phyloP scores from a whole-genome alignment of 2,113 vertebrate genomes.

The Pangasianodon hypophthalmus region DNA sequence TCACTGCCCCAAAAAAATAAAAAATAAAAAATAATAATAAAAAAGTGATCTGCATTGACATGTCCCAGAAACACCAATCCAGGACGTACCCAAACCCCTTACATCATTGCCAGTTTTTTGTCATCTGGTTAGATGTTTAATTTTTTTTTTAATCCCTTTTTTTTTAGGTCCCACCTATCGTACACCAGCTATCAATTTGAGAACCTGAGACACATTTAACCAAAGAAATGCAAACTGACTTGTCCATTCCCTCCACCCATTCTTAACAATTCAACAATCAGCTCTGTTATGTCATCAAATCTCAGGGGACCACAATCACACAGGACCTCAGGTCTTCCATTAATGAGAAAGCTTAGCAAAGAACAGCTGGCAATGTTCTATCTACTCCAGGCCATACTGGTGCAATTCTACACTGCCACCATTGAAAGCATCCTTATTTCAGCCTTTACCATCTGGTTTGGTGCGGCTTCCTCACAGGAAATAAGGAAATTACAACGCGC shows the following conservation, averaged over 20 bases:
- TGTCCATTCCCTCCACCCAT: not conserved
- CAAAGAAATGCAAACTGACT: not conserved
- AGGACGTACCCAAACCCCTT: not conserved
- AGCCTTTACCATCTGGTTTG: slow-evolving; percentile 27
- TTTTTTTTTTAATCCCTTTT: not conserved
- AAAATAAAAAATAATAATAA: not conserved
- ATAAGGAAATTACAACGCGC: slow-evolving; percentile 7
- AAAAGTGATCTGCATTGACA: not conserved
- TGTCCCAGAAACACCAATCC: not conserved
- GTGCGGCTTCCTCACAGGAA: slow-evolving; percentile 6
- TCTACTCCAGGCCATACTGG: not conserved
- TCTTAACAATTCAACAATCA: not conserved
- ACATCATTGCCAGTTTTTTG: not conserved
- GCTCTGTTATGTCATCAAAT: not conserved
- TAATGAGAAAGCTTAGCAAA: not conserved
- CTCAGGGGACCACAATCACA: not conserved
- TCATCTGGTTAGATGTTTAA: not conserved
- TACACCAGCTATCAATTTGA: not conserved
- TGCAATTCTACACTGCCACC: slow-evolving; percentile 22
- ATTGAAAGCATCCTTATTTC: slow-evolving; percentile 16
- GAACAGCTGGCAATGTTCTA: slow-evolving; percentile 10
- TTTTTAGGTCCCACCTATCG: too few species aligned
- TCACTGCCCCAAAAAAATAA: not conserved
- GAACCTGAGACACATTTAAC: not conserved
- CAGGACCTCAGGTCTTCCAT: not conserved